A percentile compares a stretch with the other conserved stretches of the same genome.
These are phyloP conservation scores for Catagonus wagneri DNA, from an alignment of 2,113 vertebrate species.

Conservation along the genomic window DNA sequence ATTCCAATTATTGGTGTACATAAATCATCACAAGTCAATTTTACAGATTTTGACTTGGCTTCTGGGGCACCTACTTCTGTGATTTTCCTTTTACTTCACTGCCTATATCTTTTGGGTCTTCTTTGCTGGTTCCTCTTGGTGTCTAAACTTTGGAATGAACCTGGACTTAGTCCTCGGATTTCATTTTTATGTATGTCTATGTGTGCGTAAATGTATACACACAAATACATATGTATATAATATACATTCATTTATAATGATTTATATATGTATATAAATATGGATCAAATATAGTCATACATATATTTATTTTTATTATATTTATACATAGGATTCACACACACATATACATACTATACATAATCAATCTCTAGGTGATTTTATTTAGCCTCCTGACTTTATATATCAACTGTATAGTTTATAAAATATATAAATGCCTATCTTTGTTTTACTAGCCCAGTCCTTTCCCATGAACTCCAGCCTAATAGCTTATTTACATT, in stretches of 20 bases:
- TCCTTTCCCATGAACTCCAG: background rate
- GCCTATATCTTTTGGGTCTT: background rate
- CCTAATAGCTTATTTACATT: background rate
- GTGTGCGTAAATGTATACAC: too few relatives aligned
- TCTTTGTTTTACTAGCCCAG: background rate
- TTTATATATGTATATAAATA: background rate
- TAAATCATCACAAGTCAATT: too few relatives aligned
- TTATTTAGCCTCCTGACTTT: background rate
- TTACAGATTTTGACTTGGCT: background rate
- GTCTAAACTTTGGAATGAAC: background rate
- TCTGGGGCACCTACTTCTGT: background rate
- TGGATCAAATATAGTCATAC: background rate
- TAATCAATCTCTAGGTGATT: background rate
- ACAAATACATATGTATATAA: too few relatives aligned
- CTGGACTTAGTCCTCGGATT: background rate
- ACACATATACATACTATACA: background rate
- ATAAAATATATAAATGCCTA: background rate
- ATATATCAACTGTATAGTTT: background rate
- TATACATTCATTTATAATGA: background rate
- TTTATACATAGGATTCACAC: background rate
- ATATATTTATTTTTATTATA: background rate
- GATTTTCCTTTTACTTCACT: background rate
- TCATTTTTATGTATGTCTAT: background rate
- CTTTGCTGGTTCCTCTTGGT: background rate
- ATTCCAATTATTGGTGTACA: too few relatives aligned